Evolutionary conservation across 2,113 vertebrate genomes (phyloP).

Genomic region (Mustela lutreola): DNA sequence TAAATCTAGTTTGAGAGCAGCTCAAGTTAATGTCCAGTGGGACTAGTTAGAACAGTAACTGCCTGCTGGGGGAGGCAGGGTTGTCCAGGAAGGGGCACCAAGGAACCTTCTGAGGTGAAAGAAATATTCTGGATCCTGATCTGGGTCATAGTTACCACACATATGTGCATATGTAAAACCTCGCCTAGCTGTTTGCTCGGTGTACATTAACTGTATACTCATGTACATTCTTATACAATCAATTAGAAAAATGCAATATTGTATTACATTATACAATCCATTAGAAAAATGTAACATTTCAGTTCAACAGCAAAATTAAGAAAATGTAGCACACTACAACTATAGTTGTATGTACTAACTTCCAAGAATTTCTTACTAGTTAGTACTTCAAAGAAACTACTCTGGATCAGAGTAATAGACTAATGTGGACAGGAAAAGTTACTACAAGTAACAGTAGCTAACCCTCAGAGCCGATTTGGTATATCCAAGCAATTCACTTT

Average conservation of each 20-base stretch:
- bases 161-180: neutral
- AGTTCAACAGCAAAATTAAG: conserved; percentile 50
- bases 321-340: neutral
- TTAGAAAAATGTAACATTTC: neutral
- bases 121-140: neutral
- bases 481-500: conserved; percentile 35
- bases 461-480: conserved; percentile 11
- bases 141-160: neutral
- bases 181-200: neutral
- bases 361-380: conserved; percentile 50
- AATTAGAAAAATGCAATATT: neutral
- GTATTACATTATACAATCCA: neutral
- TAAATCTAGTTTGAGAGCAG: neutral
- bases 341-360: neutral
- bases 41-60: neutral
- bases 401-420: conserved; percentile 17
- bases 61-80: no score
- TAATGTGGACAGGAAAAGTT: neutral
- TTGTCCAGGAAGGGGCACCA: neutral
- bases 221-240: neutral
- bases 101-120: neutral
- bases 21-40: neutral
- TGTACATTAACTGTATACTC: neutral
- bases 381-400: conserved; percentile 51
- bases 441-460: conserved; percentile 38